Base-by-base conservation (phyloP, 2,113 vertebrate species). In the Cryptomyrus ogoouensis region DNA sequence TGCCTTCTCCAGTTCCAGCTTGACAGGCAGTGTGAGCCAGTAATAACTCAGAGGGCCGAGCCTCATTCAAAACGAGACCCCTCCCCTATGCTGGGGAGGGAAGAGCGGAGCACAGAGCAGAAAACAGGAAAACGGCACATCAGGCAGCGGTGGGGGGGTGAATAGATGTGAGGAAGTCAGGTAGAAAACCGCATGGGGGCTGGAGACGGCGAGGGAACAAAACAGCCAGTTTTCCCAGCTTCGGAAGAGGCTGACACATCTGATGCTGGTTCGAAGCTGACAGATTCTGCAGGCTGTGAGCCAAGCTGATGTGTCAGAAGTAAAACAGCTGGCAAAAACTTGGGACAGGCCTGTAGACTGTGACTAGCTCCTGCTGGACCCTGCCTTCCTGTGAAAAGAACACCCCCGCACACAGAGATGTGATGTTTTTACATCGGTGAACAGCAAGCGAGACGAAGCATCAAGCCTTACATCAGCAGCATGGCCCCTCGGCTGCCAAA, bases 21-120 rank as follows among this genome's bases (percentile, higher is more conserved):
- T 93, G 94, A 94, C 94, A 95, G 92, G 91, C 91, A 90, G 47
- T 39, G 91, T 66, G 89, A 88, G 88, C 95, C 93, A 95, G 94
- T 96, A 93, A 93, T 91, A 93, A 92, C 89, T 9, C 21, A 88
- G 90, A 90, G 89, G 95, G 95, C 91, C 89, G 94, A 93, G 93
- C 91, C 88, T 92, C 66, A 5, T 70, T 91, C 53, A 35, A 17
- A 88, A 91, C 89, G 88, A 62, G 91, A 91, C 88, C 91, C 93
- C 91, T 93, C 94, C 94, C 92, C 90, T 91, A 90, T 91, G 83
- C 91, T 85, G 77, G 6, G 27, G 27, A n/a, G 39, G 35, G 47
- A 19, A 83, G 74, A 27, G 13, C 10, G 31, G 56, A 87, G n/a
- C 83, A 27, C 83, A 39, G 42, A 52, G 53, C 83, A 74, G 83